phyloP scores from a whole-genome alignment of 2,113 vertebrate genomes.

The Pygoscelis antarcticus region DNA sequence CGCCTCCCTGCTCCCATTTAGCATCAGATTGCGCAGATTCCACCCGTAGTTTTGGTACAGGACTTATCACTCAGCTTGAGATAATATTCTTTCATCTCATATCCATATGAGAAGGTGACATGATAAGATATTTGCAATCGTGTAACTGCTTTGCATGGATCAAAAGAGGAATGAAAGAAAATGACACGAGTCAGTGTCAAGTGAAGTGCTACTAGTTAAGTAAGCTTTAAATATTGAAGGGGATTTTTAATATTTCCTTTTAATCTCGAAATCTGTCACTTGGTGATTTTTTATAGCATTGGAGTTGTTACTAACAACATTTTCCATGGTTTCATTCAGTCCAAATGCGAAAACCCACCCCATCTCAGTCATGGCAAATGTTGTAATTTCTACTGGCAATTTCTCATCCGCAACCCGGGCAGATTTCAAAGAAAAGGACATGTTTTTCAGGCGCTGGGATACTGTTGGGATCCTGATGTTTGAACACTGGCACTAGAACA shows the following conservation, averaged over 20 bases:
- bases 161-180: conserved; percentile 82
- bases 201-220: conserved; percentile 78
- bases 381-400: conserved; percentile 43
- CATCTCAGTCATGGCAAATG: conserved; percentile 43
- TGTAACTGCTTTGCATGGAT: conserved; percentile 81
- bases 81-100: conserved; percentile 76
- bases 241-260: conserved; percentile 84
- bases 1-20: conserved; percentile 18
- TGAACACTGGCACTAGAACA: conserved; percentile 47
- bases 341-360: conserved; percentile 41
- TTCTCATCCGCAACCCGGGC: conserved; percentile 3
- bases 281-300: conserved; percentile 56
- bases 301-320: conserved; percentile 70
- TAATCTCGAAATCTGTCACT: conserved; percentile 80
- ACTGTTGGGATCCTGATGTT: conserved; percentile 39
- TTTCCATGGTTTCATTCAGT: conserved; percentile 66
- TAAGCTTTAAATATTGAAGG: conserved; percentile 84
- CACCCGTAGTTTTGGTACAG: conserved; percentile 47
- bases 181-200: conserved; percentile 76
- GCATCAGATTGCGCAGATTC: conserved; percentile 50
- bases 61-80: conserved; percentile 68
- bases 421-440: conserved; percentile 49
- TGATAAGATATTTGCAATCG: conserved; percentile 76
- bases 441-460: conserved; percentile 41
- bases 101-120: conserved; percentile 75